Evolutionary conservation across 2,797 vertebrate species (phyloP).

Genomic region (Syngnathus acus): DNA sequence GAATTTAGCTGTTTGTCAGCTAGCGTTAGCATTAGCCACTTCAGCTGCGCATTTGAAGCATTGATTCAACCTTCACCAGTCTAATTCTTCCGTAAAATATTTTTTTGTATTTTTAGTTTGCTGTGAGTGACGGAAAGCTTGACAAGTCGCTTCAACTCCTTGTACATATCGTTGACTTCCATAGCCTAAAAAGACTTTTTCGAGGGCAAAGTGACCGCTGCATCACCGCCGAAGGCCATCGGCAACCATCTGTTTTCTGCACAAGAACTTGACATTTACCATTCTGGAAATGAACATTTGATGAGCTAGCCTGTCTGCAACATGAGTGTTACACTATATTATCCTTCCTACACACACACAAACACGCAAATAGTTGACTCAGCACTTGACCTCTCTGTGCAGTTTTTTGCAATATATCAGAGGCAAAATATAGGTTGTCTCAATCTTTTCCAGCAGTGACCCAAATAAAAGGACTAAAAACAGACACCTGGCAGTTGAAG

Average conservation of each 20-base stretch:
- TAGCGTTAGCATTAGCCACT: too few species aligned
- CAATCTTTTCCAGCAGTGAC: background rate
- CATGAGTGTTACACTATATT: conserved; percentile 1
- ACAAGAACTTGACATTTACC: conserved; percentile 4
- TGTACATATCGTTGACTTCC: background rate
- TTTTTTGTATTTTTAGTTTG: too few species aligned
- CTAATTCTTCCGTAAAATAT: too few species aligned
- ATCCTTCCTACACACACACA: background rate
- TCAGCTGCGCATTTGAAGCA: too few species aligned
- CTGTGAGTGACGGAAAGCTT: too few species aligned
- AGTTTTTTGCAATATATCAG: conserved; percentile 5
- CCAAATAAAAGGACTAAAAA: too few species aligned
- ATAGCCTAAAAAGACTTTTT: background rate
- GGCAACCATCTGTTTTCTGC: conserved; percentile 3
- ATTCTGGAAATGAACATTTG: background rate
- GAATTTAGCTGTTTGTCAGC: too few species aligned
- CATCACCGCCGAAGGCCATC: background rate
- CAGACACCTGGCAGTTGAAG: background rate
- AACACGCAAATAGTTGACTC: background rate
- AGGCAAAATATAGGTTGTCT: conserved; percentile 1
- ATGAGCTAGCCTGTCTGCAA: conserved; percentile 4
- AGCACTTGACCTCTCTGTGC: background rate
- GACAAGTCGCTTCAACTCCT: too few species aligned
- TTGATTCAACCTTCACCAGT: too few species aligned
- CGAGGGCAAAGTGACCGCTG: background rate